Base-by-base conservation (phyloP, 2,888 invertebrate species). In the Poecilus cupreus region DNA sequence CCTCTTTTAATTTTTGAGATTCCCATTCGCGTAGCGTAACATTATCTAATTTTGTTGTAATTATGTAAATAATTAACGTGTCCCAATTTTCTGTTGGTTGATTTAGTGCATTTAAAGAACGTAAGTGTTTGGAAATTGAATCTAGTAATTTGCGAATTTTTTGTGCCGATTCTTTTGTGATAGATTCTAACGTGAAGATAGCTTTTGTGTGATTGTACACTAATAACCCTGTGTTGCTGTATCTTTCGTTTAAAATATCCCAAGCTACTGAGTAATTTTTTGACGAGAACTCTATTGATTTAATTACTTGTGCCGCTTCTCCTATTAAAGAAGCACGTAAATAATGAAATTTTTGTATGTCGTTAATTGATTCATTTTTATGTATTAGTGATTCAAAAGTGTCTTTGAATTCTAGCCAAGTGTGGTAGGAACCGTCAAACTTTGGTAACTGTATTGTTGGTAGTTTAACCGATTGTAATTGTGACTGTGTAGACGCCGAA, bases 291-390 rank as follows among this genome's bases (percentile, higher is more conserved):
- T 82, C 80, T 20, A 84, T 26, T 11, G 80, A 72, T 2, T 82
- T n/a, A 39, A 84, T 81, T 0, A 84, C 68, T n/a, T 84, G 70
- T 6, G 77, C 46, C 3, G 84, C 82, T 8, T 75, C 82, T 20
- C 82, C 82, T 16, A 51, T 39, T 37, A 84, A 20, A 54, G 68
- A 70, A 0, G 76, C 68, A 16, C 80, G 39, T 3, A 84, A 43
- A 64, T 84, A 84, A 54, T 82, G 79, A 22, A 84, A 84, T 46
- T 82, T 83, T 78, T 83, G 81, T 43, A 83, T 77, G 6, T 80
- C 43, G 54, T 46, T 16, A 8, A 84, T 39, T 8, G 6, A 8
- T 10, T 49, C 13, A 39, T 83, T 81, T 5, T 54, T 39, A 57
- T 83, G 80, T 13, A 84, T 82, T 0, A 84, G n/a, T 37, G 78